A percentile compares a stretch with the other conserved stretches of the same genome.
Evolutionary conservation across 2,113 vertebrate species (phyloP).

Genomic region (Epinephelus fuscoguttatus): DNA sequence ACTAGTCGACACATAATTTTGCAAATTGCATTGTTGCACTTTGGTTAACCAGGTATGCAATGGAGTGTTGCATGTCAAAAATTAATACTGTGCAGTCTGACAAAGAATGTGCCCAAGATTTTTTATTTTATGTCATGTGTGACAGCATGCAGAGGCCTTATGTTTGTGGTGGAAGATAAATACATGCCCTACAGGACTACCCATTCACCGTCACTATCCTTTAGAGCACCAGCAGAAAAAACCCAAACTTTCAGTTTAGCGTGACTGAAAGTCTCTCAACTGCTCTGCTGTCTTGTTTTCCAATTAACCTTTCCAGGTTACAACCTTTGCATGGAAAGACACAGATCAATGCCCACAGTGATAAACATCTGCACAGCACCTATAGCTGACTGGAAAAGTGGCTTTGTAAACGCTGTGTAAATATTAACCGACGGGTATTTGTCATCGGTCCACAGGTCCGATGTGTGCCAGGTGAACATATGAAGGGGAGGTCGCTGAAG

Average conservation of each 20-base stretch:
- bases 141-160: neutral
- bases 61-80: no score
- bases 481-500: slow-evolving; percentile 55
- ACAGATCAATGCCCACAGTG: slow-evolving; percentile 76
- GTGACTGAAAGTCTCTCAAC: slow-evolving; percentile 43
- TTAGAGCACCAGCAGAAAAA: slow-evolving; percentile 27
- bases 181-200: neutral
- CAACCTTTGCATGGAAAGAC: slow-evolving; percentile 76
- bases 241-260: slow-evolving; percentile 55
- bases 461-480: slow-evolving; percentile 67
- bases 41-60: no score
- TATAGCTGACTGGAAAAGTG: slow-evolving; percentile 67
- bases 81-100: neutral
- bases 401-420: slow-evolving; percentile 73
- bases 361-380: slow-evolving; percentile 75
- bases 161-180: neutral
- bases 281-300: slow-evolving; percentile 70
- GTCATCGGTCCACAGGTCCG: slow-evolving; percentile 63
- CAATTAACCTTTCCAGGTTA: slow-evolving; percentile 80
- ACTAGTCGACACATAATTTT: neutral
- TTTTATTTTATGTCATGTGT: neutral
- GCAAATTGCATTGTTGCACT: no score
- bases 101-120: neutral
- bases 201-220: slow-evolving; percentile 19
- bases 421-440: slow-evolving; percentile 76